A percentile compares a stretch with the other conserved stretches of the same genome.
Conservation (phyloP, 2,888 invertebrate genomes). For the Andrena praecox region DNA sequence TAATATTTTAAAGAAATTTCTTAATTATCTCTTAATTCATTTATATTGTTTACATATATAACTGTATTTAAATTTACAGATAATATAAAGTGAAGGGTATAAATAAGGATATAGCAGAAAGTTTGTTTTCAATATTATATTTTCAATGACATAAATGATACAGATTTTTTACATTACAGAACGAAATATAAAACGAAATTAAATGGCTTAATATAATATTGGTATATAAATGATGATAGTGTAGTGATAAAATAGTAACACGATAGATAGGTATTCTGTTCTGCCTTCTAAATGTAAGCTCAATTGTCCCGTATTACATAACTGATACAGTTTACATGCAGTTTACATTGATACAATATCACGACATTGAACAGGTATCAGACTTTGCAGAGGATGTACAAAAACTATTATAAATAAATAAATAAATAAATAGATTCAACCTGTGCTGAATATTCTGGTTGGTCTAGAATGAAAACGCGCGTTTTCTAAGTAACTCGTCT, state of each 20-base stretch:
- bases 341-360: slow-evolving; percentile 13
- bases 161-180: neutral
- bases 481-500: neutral
- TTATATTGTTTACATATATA: no score
- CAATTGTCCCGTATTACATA: slow-evolving; percentile 5
- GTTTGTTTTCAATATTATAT: no score
- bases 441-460: slow-evolving; percentile 37
- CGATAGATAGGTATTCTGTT: neutral
- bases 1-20: no score
- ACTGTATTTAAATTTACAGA: no score
- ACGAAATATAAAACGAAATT: neutral
- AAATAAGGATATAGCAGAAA: no score
- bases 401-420: slow-evolving; percentile 58
- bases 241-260: slow-evolving; percentile 19
- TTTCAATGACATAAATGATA: neutral
- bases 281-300: slow-evolving; percentile 30
- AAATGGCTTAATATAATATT: neutral
- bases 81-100: no score
- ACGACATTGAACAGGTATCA: slow-evolving; percentile 35
- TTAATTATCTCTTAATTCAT: no score
- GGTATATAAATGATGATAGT: slow-evolving; percentile 13
- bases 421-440: slow-evolving; percentile 67
- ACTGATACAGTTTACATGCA: slow-evolving; percentile 23
- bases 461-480: slow-evolving; percentile 44
- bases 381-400: slow-evolving; percentile 45